Evolutionary conservation across 2,113 vertebrate species (phyloP).

Genomic region (Aptenodytes patagonicus): DNA sequence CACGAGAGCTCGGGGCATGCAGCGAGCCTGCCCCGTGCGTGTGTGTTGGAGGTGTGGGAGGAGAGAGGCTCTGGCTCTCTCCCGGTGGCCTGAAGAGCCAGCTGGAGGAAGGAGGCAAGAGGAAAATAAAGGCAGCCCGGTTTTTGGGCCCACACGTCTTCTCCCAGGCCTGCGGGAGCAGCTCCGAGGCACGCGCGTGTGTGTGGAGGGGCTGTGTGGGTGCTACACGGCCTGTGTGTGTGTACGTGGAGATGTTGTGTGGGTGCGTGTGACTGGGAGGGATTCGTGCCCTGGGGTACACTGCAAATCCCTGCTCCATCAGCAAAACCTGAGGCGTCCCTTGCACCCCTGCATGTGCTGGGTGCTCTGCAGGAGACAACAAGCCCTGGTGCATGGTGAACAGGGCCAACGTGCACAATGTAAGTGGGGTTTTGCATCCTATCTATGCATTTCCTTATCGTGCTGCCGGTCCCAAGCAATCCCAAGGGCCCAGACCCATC

Average conservation of each 20-base stretch:
- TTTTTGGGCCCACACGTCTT: background rate
- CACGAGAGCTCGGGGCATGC: background rate
- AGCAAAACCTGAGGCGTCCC: background rate
- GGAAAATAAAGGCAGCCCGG: background rate
- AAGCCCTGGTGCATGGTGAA: background rate
- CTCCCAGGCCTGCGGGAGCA: background rate
- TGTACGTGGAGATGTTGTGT: background rate
- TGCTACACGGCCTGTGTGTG: accelerated
- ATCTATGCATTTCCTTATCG: background rate
- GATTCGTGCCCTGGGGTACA: background rate
- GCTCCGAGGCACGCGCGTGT: background rate
- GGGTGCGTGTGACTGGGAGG: background rate
- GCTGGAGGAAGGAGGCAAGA: slow-evolving; percentile 30
- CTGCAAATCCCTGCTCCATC: background rate
- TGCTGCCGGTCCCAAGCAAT: background rate
- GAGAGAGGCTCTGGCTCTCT: slow-evolving; percentile 2
- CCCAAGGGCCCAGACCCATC: background rate
- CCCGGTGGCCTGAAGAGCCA: slow-evolving; percentile 22
- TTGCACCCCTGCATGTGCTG: background rate
- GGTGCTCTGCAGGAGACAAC: background rate
- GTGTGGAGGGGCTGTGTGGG: background rate
- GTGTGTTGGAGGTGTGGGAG: slow-evolving; percentile 16
- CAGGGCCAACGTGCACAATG: background rate
- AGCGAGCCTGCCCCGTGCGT: background rate
- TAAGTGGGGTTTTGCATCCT: background rate